Conservation (phyloP, 2,113 vertebrate genomes). For the Thryonomys swinderianus region DNA sequence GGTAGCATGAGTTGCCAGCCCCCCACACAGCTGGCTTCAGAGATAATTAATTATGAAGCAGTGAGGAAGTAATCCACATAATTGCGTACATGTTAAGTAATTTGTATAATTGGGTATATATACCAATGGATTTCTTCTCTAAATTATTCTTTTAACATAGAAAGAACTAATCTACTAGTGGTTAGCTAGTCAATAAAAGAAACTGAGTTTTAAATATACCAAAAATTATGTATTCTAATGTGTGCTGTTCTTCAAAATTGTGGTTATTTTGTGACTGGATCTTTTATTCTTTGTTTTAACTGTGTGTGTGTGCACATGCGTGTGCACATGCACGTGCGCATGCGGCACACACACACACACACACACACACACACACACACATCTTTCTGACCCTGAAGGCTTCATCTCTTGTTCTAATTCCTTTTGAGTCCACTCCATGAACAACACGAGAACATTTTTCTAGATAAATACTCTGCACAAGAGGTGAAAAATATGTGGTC, state of each 20-base stretch:
- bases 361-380: too few relatives aligned
- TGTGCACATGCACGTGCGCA: not conserved
- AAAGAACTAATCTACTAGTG: constrained; percentile 36
- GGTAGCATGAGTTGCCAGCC: not conserved
- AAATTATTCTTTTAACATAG: constrained; percentile 45
- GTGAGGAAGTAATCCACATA: constrained; percentile 61
- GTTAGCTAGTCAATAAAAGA: constrained; percentile 22
- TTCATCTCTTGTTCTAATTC: not conserved
- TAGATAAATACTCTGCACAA: not conserved
- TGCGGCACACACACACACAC: too few relatives aligned
- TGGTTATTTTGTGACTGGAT: not conserved
- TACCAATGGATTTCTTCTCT: constrained; percentile 52
- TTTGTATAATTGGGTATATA: constrained; percentile 62
- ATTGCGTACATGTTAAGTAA: constrained; percentile 63
- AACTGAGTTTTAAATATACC: not conserved
- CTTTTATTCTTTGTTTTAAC: not conserved
- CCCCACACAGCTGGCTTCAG: constrained; percentile 41
- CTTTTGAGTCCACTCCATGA: not conserved
- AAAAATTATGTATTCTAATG: constrained; percentile 22
- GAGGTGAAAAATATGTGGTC: not conserved
- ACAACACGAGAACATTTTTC: not conserved
- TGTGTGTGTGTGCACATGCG: not conserved
- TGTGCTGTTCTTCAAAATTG: not conserved
- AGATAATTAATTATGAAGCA: constrained; percentile 67
- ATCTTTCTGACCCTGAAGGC: not conserved